A percentile compares a stretch with the other conserved stretches of the same genome.
Conservation (phyloP, 2,797 vertebrate genomes). For the Rhinella marina region DNA sequence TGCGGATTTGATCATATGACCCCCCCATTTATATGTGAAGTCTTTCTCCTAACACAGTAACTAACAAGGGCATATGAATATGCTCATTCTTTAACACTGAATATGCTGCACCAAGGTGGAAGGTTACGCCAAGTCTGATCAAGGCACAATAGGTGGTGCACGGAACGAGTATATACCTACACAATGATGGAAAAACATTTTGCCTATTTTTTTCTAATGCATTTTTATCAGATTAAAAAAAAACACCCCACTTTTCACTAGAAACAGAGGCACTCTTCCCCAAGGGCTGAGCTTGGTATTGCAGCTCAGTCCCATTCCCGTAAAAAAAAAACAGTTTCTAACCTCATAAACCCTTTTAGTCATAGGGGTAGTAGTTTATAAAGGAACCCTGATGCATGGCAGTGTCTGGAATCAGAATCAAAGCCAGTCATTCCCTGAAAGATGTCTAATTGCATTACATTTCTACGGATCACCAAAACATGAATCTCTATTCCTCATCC, state of each 20-base stretch:
- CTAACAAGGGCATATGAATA: too few species aligned
- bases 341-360: not conserved
- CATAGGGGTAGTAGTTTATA: not conserved
- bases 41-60: too few species aligned
- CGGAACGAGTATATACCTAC: too few species aligned
- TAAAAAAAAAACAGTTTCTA: not conserved
- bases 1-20: too few species aligned
- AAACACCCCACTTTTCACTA: too few species aligned
- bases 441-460: not conserved
- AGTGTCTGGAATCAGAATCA: not conserved
- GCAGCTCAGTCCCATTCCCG: not conserved
- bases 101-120: too few species aligned
- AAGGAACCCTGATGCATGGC: not conserved
- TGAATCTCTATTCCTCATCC: not conserved
- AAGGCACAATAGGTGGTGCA: too few species aligned
- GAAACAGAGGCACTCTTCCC: not conserved
- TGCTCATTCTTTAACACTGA: too few species aligned
- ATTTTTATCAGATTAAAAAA: not conserved
- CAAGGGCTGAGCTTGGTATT: not conserved
- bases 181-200: too few species aligned
- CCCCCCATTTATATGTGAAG: too few species aligned
- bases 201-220: too few species aligned
- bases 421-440: not conserved
- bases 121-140: too few species aligned
- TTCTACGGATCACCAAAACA: not conserved